Conservation (phyloP, 2,797 vertebrate species). For the Lutjanus argentimaculatus region DNA sequence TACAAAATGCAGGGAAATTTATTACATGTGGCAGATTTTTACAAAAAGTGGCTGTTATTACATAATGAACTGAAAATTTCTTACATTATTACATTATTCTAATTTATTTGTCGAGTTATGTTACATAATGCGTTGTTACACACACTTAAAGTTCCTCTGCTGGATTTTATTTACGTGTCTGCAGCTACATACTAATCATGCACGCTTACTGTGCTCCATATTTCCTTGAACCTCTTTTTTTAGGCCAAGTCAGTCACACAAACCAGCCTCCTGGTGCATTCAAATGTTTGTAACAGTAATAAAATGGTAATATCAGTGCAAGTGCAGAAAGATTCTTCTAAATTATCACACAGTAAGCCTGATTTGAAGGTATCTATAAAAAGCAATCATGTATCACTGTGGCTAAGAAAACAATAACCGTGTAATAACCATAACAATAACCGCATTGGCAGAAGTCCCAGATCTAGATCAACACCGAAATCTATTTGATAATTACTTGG, state of each 20-base stretch:
- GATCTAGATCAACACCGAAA: conserved; percentile 13
- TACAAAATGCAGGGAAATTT: no score
- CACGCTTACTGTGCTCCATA: neutral
- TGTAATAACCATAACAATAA: conserved; percentile 2
- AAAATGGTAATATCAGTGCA: neutral
- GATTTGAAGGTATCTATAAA: conserved; percentile 1
- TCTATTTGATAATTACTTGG: conserved; percentile 22
- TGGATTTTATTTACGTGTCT: neutral
- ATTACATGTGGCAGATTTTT: no score
- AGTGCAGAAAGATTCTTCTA: neutral
- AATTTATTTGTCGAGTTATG: no score
- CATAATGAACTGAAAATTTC: no score
- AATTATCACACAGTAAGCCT: neutral
- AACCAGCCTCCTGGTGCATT: neutral
- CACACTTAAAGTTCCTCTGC: neutral
- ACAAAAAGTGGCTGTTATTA: no score
- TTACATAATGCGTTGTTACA: neutral
- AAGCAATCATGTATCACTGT: neutral
- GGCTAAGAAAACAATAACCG: conserved; percentile 22
- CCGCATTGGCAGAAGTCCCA: conserved; percentile 26
- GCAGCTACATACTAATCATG: neutral
- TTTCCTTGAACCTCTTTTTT: neutral
- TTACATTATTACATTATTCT: no score
- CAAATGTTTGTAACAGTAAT: neutral
- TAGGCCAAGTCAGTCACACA: neutral